Conservation (phyloP, 2,797 vertebrate species). For the Sebastes umbrosus region DNA sequence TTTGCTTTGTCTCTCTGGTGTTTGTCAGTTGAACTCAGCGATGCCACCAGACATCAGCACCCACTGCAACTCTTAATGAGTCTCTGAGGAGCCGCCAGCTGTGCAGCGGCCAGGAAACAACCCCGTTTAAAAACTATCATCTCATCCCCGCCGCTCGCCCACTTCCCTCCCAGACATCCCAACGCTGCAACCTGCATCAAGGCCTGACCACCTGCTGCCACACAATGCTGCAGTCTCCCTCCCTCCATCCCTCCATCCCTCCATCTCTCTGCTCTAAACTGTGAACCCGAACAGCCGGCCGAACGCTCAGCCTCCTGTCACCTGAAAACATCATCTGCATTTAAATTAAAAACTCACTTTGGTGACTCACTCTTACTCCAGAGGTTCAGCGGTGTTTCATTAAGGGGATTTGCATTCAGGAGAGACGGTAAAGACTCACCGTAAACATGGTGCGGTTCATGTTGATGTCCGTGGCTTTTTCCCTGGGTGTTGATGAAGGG, state of each 20-base stretch:
- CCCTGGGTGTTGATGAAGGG: background rate
- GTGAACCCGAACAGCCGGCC: slow-evolving; percentile 17
- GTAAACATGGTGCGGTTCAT: slow-evolving; percentile 5
- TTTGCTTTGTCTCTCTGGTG: slow-evolving; percentile 25
- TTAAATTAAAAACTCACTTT: slow-evolving; percentile 47
- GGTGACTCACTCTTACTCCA: slow-evolving; percentile 6
- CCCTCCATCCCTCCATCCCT: background rate
- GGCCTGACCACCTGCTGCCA: slow-evolving; percentile 37
- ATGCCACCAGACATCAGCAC: slow-evolving; percentile 43
- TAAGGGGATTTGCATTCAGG: slow-evolving; percentile 10
- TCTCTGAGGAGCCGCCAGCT: slow-evolving; percentile 63
- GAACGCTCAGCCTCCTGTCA: slow-evolving; percentile 20
- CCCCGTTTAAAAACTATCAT: slow-evolving; percentile 48
- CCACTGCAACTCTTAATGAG: slow-evolving; percentile 59
- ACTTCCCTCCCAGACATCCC: slow-evolving; percentile 47
- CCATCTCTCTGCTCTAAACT: slow-evolving; percentile 24
- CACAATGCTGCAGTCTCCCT: slow-evolving; percentile 5
- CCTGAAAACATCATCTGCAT: slow-evolving; percentile 57
- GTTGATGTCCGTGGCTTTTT: background rate
- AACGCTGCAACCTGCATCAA: slow-evolving; percentile 29
- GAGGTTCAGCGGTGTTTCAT: slow-evolving; percentile 11
- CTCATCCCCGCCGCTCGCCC: slow-evolving; percentile 28
- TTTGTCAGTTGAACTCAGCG: slow-evolving; percentile 15
- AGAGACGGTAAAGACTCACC: background rate
- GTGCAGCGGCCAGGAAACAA: slow-evolving; percentile 65